Conservation (phyloP, 2,113 vertebrate species). For the Brachirus orientalis region DNA sequence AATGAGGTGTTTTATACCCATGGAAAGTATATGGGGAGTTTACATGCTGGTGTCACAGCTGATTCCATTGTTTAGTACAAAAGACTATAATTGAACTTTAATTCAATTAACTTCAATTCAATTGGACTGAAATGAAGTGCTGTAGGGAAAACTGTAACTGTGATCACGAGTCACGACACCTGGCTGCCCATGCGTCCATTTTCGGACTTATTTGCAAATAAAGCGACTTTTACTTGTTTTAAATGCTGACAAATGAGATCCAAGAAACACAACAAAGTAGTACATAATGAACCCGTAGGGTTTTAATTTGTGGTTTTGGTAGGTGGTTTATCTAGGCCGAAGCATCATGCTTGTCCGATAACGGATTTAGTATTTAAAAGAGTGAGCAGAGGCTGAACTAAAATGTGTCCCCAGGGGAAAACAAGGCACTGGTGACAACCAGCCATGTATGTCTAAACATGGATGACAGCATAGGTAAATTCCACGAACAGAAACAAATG, state of each 20-base stretch:
- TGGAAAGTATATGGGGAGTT: conserved; percentile 1
- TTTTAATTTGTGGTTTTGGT: neutral
- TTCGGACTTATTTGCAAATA: neutral
- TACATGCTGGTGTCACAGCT: conserved; percentile 8
- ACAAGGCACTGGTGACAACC: neutral
- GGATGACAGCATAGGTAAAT: conserved; percentile 30
- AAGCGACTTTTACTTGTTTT: too few relatives aligned
- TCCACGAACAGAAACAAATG: conserved; percentile 41
- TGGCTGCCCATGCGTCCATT: conserved; percentile 14
- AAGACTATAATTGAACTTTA: too few relatives aligned
- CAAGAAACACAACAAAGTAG: neutral
- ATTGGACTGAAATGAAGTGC: neutral
- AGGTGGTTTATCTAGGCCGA: neutral
- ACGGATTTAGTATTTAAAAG: neutral
- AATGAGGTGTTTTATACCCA: conserved; percentile 37
- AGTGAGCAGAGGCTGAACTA: neutral
- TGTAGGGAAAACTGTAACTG: neutral
- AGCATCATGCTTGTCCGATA: neutral
- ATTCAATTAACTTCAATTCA: too few relatives aligned
- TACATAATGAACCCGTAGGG: neutral
- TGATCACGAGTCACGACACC: conserved; percentile 25
- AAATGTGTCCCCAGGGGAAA: neutral
- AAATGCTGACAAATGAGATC: too few relatives aligned
- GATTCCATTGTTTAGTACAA: neutral
- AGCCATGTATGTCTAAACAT: conserved; percentile 9